Percentiles rank a stretch among this genome's conserved stretches.
Conservation (phyloP, 2,888 invertebrate species). For the Oeneis ivallda region DNA sequence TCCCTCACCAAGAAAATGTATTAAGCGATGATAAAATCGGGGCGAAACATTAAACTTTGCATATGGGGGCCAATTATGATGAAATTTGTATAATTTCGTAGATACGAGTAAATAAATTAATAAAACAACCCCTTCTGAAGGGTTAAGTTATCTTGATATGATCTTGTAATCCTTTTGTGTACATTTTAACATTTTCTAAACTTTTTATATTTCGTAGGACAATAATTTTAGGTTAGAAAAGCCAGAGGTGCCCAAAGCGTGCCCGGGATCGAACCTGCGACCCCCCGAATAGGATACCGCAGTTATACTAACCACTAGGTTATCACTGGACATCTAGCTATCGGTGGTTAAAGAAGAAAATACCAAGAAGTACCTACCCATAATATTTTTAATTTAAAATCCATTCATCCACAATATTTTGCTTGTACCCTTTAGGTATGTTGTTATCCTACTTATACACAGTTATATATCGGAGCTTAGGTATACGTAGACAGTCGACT, state of each 20-base stretch:
- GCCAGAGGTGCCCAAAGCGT: too few species aligned
- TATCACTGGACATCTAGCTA: too few species aligned
- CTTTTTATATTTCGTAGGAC: too few species aligned
- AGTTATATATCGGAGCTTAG: neutral
- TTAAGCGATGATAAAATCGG: conserved; percentile 69
- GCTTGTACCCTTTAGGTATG: neutral
- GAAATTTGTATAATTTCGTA: conserved; percentile 64
- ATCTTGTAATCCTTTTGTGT: conserved; percentile 57
- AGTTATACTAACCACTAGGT: too few species aligned
- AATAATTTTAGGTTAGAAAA: too few species aligned
- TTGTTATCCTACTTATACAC: neutral
- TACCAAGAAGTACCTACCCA: too few species aligned
- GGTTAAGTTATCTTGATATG: conserved; percentile 73
- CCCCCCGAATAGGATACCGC: too few species aligned
- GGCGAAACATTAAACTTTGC: conserved; percentile 70
- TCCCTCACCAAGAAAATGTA: conserved; percentile 59
- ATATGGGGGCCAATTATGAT: conserved; percentile 73
- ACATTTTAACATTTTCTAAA: conserved; percentile 16
- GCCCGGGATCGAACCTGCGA: neutral
- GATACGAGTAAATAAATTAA: conserved; percentile 79
- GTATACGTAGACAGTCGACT: conserved; percentile 15
- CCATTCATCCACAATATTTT: too few species aligned
- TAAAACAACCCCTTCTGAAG: conserved; percentile 70
- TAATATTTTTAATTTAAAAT: too few species aligned
- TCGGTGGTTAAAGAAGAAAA: too few species aligned